Evolutionary conservation across 1,140 invertebrate species (phyloP), one percentile per base, ranked within the genome.

Genomic region (Choristoneura fumiferana): DNA sequence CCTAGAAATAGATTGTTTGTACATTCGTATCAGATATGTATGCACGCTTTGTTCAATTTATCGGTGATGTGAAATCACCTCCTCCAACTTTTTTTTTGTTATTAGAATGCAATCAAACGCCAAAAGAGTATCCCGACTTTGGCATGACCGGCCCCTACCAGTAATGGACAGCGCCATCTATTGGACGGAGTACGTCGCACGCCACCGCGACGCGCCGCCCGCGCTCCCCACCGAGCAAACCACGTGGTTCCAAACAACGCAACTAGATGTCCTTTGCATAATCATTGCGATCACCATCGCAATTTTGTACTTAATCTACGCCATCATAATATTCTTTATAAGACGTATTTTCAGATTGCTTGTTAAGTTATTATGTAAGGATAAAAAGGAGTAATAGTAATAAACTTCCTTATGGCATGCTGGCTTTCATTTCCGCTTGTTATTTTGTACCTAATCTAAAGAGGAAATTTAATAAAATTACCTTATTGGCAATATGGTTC

Each of bases 121-220:
- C 3, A 78, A 83, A 62, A 81, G 40, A 37, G 57, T 89, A 12
- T 80, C 87, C 0, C 58, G 71, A 39, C 58, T 84, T 0, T 91
- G 89, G 69, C 85, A 84, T 5, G 84, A 89, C 38, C 73, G 91
- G 10, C 89, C 90, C 0, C 59, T 81, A 14, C 53, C 81, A 0
- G 85, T 87, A 3, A 63, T 91, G 58, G 81, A 91, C 0, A 79
- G 83, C 61, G 91, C 90, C 29, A 78, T 90, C 71, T 91, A 89
- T 78, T 91, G 91, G 91, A 85, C 90, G 6, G 90, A 91, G 68
- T 87, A 91, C 34, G 86, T 91, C 62, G 72, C 90, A 4, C 78
- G 81, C 14, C 77, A 89, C 8, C 68, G 81, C 29, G 71, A 74
- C 0, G 75, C 77, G 14, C 79, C 84, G 1, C 69, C 70, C 9